Evolutionary conservation across 2,113 vertebrate species (phyloP).

Genomic region (Atherinomorus stipes): DNA sequence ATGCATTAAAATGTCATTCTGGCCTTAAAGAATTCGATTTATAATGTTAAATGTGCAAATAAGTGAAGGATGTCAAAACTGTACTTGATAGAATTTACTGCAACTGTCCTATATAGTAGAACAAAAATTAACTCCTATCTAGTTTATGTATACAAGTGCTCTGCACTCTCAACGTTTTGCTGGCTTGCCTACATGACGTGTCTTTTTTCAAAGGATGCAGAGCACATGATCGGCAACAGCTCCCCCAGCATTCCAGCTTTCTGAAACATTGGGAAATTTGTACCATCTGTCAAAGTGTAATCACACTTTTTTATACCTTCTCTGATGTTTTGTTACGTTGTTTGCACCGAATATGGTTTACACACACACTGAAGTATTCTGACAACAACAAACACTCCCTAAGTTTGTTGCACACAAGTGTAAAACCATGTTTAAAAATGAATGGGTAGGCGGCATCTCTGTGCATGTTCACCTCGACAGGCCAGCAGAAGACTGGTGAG

Average conservation of each 20-base stretch:
- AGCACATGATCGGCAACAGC: constrained; percentile 38
- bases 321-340: constrained; percentile 10
- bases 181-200: constrained; percentile 11
- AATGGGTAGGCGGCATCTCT: constrained; percentile 7
- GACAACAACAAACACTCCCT: constrained; percentile 19
- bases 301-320: constrained; percentile 5
- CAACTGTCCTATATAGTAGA: too few relatives aligned
- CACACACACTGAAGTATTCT: not conserved
- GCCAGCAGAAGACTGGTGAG: constrained; percentile 8
- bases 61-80: too few relatives aligned
- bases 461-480: not conserved
- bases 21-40: too few relatives aligned
- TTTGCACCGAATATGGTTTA: not conserved
- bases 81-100: too few relatives aligned
- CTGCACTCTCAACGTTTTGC: too few relatives aligned
- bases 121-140: too few relatives aligned
- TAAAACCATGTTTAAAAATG: constrained; percentile 43
- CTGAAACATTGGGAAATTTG: constrained; percentile 7
- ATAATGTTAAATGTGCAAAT: too few relatives aligned
- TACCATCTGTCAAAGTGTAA: constrained; percentile 17
- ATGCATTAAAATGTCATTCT: too few relatives aligned
- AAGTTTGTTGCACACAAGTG: not conserved
- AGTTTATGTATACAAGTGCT: too few relatives aligned
- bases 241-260: too few relatives aligned
- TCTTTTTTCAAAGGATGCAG: constrained; percentile 33